Evolutionary conservation across 2,113 vertebrate species (phyloP).

Genomic region (Andinoacara biseriatus): DNA sequence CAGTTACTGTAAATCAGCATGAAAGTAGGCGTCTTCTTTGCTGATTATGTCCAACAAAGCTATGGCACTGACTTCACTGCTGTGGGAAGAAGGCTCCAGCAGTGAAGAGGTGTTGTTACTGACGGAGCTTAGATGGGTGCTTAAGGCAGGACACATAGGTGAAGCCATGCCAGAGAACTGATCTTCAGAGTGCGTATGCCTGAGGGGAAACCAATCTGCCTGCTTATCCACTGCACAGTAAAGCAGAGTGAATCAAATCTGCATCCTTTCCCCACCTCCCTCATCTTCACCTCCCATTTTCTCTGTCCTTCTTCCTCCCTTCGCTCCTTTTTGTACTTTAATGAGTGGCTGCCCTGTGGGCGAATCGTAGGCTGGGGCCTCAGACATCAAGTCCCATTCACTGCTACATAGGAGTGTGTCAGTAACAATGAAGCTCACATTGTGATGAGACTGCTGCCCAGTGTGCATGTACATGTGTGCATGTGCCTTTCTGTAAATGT

Average conservation of each 20-base stretch:
- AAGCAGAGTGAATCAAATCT: conserved; percentile 52
- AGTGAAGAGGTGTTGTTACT: conserved; percentile 29
- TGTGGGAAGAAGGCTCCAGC: conserved; percentile 16
- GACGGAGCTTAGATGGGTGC: conserved; percentile 30
- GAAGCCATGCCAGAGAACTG: conserved; percentile 30
- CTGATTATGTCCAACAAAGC: conserved; percentile 1
- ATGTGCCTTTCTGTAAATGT: conserved; percentile 20
- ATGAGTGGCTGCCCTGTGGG: conserved; percentile 71
- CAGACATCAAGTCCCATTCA: conserved; percentile 75
- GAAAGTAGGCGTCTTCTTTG: background rate
- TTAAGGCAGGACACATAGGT: conserved; percentile 40
- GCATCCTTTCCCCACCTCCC: conserved; percentile 7
- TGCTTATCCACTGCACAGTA: conserved; percentile 26
- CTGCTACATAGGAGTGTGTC: conserved; percentile 67
- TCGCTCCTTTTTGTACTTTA: conserved; percentile 62
- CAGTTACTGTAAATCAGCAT: no score
- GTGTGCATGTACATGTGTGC: background rate
- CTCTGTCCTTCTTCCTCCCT: conserved; percentile 24
- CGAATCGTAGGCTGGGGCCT: conserved; percentile 60
- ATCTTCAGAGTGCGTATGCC: conserved; percentile 45
- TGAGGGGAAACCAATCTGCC: conserved; percentile 40
- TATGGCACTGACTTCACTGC: conserved; percentile 9
- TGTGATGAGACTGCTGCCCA: conserved; percentile 48
- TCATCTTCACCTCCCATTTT: conserved; percentile 32
- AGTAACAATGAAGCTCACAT: conserved; percentile 70